Evolutionary conservation across 2,888 invertebrate genomes (phyloP), one percentile per base, ranked within the genome.

Genomic region (Leptopilina drosophilae): DNA sequence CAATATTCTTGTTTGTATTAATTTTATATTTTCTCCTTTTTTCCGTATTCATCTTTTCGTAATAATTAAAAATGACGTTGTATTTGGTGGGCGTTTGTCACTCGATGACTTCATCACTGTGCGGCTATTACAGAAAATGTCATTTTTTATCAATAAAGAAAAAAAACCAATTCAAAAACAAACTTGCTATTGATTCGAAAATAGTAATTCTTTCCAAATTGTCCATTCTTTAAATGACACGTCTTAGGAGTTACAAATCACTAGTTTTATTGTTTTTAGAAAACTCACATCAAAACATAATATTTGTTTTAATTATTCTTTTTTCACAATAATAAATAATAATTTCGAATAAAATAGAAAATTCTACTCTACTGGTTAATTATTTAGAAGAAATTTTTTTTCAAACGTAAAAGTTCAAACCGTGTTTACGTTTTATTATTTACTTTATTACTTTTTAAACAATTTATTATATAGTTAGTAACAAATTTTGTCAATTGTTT

Each of bases 21-120:
- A 20, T 49, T 42, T 15, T 65, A 53, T 59, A 40, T 49, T 12
- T 11, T 40, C 1, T 53, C 12, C 76, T 56, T 49, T 59, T 49
- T 20, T 20, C 15, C 42, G 15, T 53, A 56, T 64, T 20, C n/a
- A 76, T 77, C 59, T 26, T 65, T 64, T 33, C 69, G 49, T 42
- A 64, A 62, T 62, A 49, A n/a, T n/a, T n/a, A 78, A 79, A 78
- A 82, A 78, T 64, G 14, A 15, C 42, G 76, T 67, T 73, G 77
- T 40, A 81, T 69, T 49, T 67, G 7, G 82, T 85, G 86, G 88
- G 87, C 87, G 87, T 86, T 82, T 80, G 76, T 78, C 65, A 78
- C 69, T 78, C 66, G 86, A 89, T 90, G 89, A 89, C 87, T 87
- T 88, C 89, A 89, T 87, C 88, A 84, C 84, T 81, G 82, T 82